Evolutionary conservation across 2,888 invertebrate species (phyloP).

Genomic region (Antitype chi): DNA sequence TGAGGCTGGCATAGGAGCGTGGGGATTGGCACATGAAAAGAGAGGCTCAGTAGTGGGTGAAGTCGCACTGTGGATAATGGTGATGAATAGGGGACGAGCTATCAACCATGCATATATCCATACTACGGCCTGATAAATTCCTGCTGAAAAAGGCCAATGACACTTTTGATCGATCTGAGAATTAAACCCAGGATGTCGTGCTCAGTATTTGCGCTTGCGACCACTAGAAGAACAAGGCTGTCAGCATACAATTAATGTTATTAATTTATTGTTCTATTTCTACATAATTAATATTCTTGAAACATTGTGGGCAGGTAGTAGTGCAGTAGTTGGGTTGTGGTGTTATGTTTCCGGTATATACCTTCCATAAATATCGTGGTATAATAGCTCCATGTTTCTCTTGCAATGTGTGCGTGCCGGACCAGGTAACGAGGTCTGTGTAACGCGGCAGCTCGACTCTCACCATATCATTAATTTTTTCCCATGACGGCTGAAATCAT

Average conservation of each 20-base stretch:
- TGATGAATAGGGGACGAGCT: too few relatives aligned
- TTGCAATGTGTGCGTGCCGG: conserved; percentile 56
- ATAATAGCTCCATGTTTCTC: conserved; percentile 43
- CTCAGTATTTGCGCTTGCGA: background rate
- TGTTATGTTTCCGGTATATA: conserved; percentile 21
- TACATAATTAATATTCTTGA: background rate
- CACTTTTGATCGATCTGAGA: background rate
- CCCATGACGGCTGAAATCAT: conserved; percentile 61
- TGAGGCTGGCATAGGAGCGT: too few relatives aligned
- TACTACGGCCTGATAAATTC: background rate
- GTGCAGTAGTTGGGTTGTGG: background rate
- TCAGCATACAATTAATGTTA: background rate
- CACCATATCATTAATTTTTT: conserved; percentile 44
- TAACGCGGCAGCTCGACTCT: conserved; percentile 12
- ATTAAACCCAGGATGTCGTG: background rate
- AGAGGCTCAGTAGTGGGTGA: too few relatives aligned
- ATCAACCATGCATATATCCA: background rate
- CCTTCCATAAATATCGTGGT: conserved; percentile 73
- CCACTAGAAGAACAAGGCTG: background rate
- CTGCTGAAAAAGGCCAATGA: background rate
- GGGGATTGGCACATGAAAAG: too few relatives aligned
- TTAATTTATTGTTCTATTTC: background rate
- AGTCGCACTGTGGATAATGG: too few relatives aligned
- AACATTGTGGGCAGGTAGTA: background rate
- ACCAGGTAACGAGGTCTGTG: conserved; percentile 45